Evolutionary conservation across 2,797 vertebrate species (phyloP), one percentile per base, ranked within the genome.

Genomic region (Chloroceryle amazona): DNA sequence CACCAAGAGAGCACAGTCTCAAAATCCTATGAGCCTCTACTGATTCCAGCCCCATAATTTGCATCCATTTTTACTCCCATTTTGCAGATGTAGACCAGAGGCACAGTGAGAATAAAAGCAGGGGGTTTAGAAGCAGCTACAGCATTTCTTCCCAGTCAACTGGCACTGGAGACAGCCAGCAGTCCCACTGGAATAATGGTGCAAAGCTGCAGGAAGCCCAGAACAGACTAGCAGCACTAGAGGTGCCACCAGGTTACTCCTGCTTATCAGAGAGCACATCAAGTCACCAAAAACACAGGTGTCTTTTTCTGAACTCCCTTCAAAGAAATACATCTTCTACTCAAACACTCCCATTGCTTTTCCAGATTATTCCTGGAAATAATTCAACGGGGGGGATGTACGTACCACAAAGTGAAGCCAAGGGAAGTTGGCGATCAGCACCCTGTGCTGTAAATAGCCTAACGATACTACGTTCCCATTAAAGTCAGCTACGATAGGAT

Each of bases 261-360:
- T 89, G 60, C 74, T 93, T 82, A 74, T 81, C 86, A 54, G 39
- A 49, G 20, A 80, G 52, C 3, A 79, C 67, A 79, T 70, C 86
- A 63, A 65, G 52, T 42, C 72, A 92, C 52, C 63, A 84, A 84
- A 82, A 87, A 76, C 31, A 70, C 1, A 5, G 3, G 31, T 68
- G 31, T 12, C 75, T 76, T 82, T 73, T 89, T 23, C 81, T 87
- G 68, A 89, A 51, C 52, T 87, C 94, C 86, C 86, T 85, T 63
- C 78, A 78, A 58, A 90, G 52, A 67, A 89, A 76, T 21, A 11
- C 9, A 85, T 33, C n/a, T 72, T 73, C 66, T 62, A 17, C 14
- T 74, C 87, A 75, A 92, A 74, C 1, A 5, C 6, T 84, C 20
- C n/a, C 20, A 22, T 29, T 12, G 28, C 63, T 76, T 85, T 92